phyloP scores from a whole-genome alignment of 2,888 invertebrate species.

The Ichneumoninae sp. region DNA sequence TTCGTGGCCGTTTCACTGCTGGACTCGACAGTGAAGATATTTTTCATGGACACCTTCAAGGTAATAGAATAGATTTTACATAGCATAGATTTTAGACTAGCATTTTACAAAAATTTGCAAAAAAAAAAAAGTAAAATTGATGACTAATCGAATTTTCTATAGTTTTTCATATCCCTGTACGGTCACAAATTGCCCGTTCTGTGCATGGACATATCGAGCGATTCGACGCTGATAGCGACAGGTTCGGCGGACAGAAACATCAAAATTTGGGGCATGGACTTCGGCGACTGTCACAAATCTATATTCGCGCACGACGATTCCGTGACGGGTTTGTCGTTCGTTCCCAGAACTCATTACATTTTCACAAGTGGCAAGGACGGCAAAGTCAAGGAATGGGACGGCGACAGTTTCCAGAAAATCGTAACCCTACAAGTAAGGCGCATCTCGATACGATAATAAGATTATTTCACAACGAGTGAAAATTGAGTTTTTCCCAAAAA shows the following conservation, averaged over 20 bases:
- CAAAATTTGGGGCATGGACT: conserved; percentile 99
- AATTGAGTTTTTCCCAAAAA: neutral
- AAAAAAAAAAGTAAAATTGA: neutral
- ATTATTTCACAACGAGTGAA: neutral
- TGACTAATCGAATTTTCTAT: conserved; percentile 74
- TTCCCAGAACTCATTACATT: conserved; percentile 96
- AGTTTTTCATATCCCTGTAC: conserved; percentile 97
- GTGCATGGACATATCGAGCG: conserved; percentile 96
- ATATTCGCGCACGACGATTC: conserved; percentile 98
- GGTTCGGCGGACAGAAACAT: conserved; percentile 98
- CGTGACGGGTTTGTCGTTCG: conserved; percentile 94
- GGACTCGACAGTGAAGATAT: conserved; percentile 97
- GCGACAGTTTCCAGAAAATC: conserved; percentile 95
- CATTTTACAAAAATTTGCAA: conserved; percentile 15
- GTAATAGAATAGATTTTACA: conserved; percentile 83
- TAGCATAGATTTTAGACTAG: too few relatives aligned
- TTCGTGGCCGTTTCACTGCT: conserved; percentile 95
- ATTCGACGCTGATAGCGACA: conserved; percentile 94
- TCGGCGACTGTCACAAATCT: conserved; percentile 98
- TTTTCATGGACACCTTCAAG: conserved; percentile 97
- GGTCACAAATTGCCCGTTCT: conserved; percentile 98
- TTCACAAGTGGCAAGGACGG: conserved; percentile 98
- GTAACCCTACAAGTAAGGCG: conserved; percentile 91
- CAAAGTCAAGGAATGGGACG: conserved; percentile 98
- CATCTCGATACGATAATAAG: neutral